Conservation (phyloP, 2,888 invertebrate species). For the Tipula helvola region DNA sequence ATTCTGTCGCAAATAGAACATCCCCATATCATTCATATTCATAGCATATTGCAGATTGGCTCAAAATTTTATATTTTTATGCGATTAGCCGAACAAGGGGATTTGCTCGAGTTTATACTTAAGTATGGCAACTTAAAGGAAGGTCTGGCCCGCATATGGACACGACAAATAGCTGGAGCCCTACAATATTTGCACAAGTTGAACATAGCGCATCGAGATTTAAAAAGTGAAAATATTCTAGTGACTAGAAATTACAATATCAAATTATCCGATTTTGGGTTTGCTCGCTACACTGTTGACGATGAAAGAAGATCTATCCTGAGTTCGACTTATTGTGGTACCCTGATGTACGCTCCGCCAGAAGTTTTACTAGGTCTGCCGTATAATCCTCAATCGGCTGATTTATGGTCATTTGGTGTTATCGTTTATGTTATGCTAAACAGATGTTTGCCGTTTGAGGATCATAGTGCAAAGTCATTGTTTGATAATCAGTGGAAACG, state of each 20-base stretch:
- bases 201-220: constrained; percentile 65
- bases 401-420: constrained; percentile 70
- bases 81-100: constrained; percentile 66
- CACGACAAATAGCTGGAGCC: constrained; percentile 53
- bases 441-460: constrained; percentile 72
- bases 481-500: constrained; percentile 42
- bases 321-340: constrained; percentile 76
- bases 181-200: constrained; percentile 59
- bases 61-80: constrained; percentile 65
- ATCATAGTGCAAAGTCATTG: constrained; percentile 40
- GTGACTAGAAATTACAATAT: constrained; percentile 61
- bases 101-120: constrained; percentile 58
- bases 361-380: constrained; percentile 66
- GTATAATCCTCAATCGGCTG: constrained; percentile 57
- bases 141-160: constrained; percentile 55
- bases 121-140: constrained; percentile 55
- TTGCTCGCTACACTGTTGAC: constrained; percentile 40
- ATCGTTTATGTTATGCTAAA: constrained; percentile 74
- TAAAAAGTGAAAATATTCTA: constrained; percentile 72
- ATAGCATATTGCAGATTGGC: constrained; percentile 58
- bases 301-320: constrained; percentile 36
- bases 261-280: constrained; percentile 76
- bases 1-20: constrained; percentile 63
- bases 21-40: constrained; percentile 65
- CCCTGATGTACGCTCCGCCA: constrained; percentile 81